Evolutionary conservation across 2,113 vertebrate species (phyloP), one percentile per base, ranked within the genome.

Genomic region (Rhipidura dahli): DNA sequence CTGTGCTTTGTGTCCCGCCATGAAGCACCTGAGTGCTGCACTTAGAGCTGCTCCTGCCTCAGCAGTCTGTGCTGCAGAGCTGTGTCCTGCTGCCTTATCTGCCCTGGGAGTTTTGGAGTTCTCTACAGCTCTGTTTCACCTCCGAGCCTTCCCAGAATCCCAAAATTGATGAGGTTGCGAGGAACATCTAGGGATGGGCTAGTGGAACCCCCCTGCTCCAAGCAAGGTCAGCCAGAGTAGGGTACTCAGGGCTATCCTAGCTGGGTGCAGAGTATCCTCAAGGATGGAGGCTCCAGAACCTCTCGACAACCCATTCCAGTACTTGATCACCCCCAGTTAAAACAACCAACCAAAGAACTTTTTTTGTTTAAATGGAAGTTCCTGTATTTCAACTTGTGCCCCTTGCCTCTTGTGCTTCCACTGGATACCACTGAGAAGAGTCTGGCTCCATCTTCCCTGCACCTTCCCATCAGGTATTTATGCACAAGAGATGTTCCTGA

Each of bases 371-470:
- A 83, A 28, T 86, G 68, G 59, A 65, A 81, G 20, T 73, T 73
- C 28, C 13, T 31, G 10, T 72, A 42, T 86, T 95, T 95, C 69
- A 89, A 54, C 61, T 71, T 93, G 16, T 94, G 69, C 60, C 60
- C 47, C 9, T 84, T 95, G 72, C 69, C 37, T 93, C 83, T 94
- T 50, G 47, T 95, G 90, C 90, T 87, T 71, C 76, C 87, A 30
- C 39, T 93, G 96, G 84, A 59, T 66, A 26, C 71, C 51, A 21
- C 65, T 85, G 73, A 78, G 77, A 87, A 79, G 69, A 94, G 40
- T 60, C 42, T 94, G 83, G 60, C 42, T 94, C 21, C 31, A 40
- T 53, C 72, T 59, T 86, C 44, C 73, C 31, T 47, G 14, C 80
- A 75, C 56, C 35, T 87, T 76, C 49, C 50, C 37, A 56, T 51